phyloP scores from a whole-genome alignment of 2,797 vertebrate species.

The Esox masquinongy region DNA sequence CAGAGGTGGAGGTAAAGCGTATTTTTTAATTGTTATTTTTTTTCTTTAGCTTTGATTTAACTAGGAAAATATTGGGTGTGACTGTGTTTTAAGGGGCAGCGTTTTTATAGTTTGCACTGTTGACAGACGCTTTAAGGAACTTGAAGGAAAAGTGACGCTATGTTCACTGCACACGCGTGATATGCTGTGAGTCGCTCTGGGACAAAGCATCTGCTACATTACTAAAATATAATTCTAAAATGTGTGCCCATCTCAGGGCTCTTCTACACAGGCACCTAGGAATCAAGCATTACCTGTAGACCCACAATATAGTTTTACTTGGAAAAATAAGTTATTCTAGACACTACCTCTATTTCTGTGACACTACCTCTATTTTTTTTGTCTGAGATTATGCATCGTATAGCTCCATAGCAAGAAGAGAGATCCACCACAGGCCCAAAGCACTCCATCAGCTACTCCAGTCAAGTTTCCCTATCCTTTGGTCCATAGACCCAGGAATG shows the following conservation, averaged over 20 bases:
- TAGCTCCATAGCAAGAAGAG: background rate
- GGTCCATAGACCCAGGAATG: conserved; percentile 13
- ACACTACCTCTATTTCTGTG: background rate
- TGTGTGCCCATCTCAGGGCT: background rate
- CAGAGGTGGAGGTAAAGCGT: too few species aligned
- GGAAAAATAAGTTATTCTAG: background rate
- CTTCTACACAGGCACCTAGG: background rate
- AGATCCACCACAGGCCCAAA: conserved; percentile 23
- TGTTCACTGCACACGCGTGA: background rate
- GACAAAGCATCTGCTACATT: too few species aligned
- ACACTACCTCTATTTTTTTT: background rate
- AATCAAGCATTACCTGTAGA: background rate
- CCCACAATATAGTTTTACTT: background rate
- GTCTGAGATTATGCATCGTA: background rate
- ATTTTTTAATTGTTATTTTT: too few species aligned
- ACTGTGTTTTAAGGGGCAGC: too few species aligned
- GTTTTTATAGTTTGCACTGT: too few species aligned
- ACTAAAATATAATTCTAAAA: too few species aligned
- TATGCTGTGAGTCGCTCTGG: background rate
- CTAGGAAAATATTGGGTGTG: too few species aligned
- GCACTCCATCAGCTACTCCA: conserved; percentile 2
- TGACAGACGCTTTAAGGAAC: too few species aligned
- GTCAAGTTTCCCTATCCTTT: conserved; percentile 14
- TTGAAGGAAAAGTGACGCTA: too few species aligned
- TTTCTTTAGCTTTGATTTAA: too few species aligned